Evolutionary conservation across 1,140 invertebrate species (phyloP), one percentile per base, ranked within the genome.

Genomic region (Pseudomyrmex dendroicus): DNA sequence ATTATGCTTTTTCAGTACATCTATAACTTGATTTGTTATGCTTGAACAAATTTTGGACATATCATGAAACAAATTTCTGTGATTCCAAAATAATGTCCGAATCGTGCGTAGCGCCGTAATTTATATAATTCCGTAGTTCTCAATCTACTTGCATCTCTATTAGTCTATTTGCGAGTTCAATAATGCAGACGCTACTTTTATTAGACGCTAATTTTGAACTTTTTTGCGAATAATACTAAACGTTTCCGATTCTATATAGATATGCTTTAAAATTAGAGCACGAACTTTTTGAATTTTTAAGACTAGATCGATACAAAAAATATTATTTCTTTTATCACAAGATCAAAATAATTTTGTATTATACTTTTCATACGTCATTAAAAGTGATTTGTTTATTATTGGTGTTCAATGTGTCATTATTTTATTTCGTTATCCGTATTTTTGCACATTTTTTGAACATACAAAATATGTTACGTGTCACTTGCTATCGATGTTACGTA

Each of bases 301-400:
- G 8, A 44, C 35, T 35, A 35, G 35, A 35, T 35, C 5, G 12
- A n/a, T 7, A 17, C 7, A 35, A 46, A 46, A 17, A 35, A 17
- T 13, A 17, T 1, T 35, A 10, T 66, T 12, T 48, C 10, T 17
- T 70, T 70, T 80, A 35, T 35, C 35, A 35, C 35, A 5, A 35
- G 0, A 5, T 35, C 35, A 4, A 35, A 35, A 35, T 35, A 35
- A 35, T 7, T 35, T 35, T 35, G 4, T 35, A 4, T 35, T 35
- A 35, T 35, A 48, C 50, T 44, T 80, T 80, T 80, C 70, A 46
- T 8, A 67, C 20, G 35, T 57, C 25, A 50, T n/a, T n/a, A 2
- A 80, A 25, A 50, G 44, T 70, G 66, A 80, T 70, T 80, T 54
- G 76, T 70, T 59, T 80, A 35, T 25, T 17, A 78, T 70, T 44